Conservation (phyloP, 1,140 invertebrate species). For the Uloborus diversus region DNA sequence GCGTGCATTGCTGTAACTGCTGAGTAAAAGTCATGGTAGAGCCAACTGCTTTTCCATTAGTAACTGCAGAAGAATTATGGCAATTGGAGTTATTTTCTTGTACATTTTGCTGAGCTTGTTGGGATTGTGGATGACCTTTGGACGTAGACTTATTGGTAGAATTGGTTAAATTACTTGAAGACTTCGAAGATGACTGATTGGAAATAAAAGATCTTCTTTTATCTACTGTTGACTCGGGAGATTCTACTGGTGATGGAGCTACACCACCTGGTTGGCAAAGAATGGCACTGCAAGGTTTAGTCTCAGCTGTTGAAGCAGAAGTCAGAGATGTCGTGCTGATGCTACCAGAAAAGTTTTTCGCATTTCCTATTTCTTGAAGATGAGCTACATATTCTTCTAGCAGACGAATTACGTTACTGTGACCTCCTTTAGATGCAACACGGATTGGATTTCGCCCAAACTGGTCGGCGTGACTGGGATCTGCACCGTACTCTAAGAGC, state of each 20-base stretch:
- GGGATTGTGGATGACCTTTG: conserved; percentile 57
- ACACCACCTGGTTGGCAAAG: conserved; percentile 65
- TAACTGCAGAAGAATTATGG: conserved; percentile 62
- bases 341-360: conserved; percentile 61
- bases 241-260: conserved; percentile 67
- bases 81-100: conserved; percentile 28
- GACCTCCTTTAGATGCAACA: conserved; percentile 81
- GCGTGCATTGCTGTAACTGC: conserved; percentile 74
- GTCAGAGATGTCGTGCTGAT: conserved; percentile 71
- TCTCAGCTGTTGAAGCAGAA: conserved; percentile 73
- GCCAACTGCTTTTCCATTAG: conserved; percentile 55
- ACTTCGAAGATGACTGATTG: conserved; percentile 78
- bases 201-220: conserved; percentile 78
- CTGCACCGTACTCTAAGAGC: conserved; percentile 86
- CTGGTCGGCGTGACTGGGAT: conserved; percentile 90
- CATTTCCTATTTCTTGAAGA: conserved; percentile 27
- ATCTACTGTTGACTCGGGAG: conserved; percentile 73
- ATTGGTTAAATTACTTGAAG: conserved; percentile 75
- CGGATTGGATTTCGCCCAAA: conserved; percentile 83
- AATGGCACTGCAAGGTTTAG: conserved; percentile 74
- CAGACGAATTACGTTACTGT: conserved; percentile 75
- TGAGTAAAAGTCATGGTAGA: conserved; percentile 74
- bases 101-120: conserved; percentile 26
- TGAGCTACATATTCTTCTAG: conserved; percentile 66
- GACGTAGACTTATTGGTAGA: conserved; percentile 72